Evolutionary conservation across 2,888 invertebrate species (phyloP).

Genomic region (Gerris lacustris): DNA sequence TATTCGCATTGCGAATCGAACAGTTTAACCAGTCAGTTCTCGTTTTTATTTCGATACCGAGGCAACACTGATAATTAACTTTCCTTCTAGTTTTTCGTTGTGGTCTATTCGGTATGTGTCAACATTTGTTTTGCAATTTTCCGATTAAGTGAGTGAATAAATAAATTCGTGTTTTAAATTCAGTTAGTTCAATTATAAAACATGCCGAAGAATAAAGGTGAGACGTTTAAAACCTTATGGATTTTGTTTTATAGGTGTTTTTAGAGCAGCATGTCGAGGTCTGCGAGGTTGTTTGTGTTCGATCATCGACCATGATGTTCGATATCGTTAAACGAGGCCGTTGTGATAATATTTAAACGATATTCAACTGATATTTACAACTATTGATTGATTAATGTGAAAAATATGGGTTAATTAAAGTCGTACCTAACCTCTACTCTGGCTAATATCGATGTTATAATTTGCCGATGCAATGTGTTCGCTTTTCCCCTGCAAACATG

Average conservation of each 20-base stretch:
- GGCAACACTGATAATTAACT: neutral
- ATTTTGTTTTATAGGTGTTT: neutral
- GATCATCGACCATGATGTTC: slow-evolving; percentile 7
- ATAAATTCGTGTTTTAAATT: neutral
- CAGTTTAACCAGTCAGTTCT: too few species aligned
- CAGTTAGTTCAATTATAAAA: slow-evolving; percentile 17
- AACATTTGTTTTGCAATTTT: neutral
- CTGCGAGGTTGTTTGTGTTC: slow-evolving; percentile 1
- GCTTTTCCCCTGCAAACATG: too few species aligned
- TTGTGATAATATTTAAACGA: too few species aligned
- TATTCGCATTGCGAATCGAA: too few species aligned
- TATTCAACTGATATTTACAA: too few species aligned
- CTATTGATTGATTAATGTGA: too few species aligned
- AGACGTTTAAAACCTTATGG: slow-evolving; percentile 23
- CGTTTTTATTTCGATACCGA: too few species aligned
- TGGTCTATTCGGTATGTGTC: slow-evolving; percentile 1
- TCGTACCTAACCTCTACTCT: too few species aligned
- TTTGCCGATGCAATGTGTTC: too few species aligned
- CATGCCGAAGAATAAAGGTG: slow-evolving; percentile 52
- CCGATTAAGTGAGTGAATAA: slow-evolving; percentile 1
- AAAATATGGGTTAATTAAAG: too few species aligned
- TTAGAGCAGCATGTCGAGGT: neutral
- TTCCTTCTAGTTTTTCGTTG: neutral
- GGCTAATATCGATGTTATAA: too few species aligned
- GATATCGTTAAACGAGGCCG: too few species aligned